Percentiles rank a stretch among this genome's conserved stretches.
These are phyloP conservation scores for Rhagonycha fulva DNA, from an alignment of 2,888 invertebrate species.

Conservation along the genomic window DNA sequence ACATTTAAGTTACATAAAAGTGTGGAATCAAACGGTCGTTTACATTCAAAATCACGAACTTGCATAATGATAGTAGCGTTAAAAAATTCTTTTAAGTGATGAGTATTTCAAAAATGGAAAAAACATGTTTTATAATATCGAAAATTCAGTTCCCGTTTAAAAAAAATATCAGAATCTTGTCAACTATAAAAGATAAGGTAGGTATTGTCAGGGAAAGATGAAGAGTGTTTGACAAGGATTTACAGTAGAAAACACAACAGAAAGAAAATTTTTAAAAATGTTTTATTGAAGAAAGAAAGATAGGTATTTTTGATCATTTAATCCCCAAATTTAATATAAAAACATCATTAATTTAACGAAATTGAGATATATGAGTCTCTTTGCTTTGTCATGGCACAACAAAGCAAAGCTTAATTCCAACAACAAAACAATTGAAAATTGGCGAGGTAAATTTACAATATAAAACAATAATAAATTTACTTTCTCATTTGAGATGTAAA, in stretches of 20 bases:
- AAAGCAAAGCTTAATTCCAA: not conserved
- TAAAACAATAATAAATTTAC: not conserved
- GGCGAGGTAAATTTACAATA: not conserved
- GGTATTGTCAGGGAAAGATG: not conserved
- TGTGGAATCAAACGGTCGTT: conserved; percentile 21
- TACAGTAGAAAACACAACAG: not conserved
- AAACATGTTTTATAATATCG: not conserved
- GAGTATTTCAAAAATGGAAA: not conserved
- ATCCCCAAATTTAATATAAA: not conserved
- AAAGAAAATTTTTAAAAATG: not conserved
- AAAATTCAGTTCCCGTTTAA: not conserved
- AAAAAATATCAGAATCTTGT: not conserved
- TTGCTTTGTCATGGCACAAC: not conserved
- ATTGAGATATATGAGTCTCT: not conserved
- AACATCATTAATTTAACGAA: not conserved
- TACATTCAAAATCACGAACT: conserved; percentile 22
- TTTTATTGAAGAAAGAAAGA: not conserved
- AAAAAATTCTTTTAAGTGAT: conserved; percentile 15
- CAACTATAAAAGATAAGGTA: not conserved
- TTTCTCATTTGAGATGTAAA: not conserved
- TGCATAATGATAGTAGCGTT: conserved; percentile 20
- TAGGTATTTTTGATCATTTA: not conserved
- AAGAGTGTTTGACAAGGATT: not conserved
- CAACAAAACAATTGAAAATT: not conserved
- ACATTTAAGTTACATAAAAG: conserved; percentile 21